Evolutionary conservation across 1,140 invertebrate species (phyloP).

Genomic region (Drosophila bipectinata): DNA sequence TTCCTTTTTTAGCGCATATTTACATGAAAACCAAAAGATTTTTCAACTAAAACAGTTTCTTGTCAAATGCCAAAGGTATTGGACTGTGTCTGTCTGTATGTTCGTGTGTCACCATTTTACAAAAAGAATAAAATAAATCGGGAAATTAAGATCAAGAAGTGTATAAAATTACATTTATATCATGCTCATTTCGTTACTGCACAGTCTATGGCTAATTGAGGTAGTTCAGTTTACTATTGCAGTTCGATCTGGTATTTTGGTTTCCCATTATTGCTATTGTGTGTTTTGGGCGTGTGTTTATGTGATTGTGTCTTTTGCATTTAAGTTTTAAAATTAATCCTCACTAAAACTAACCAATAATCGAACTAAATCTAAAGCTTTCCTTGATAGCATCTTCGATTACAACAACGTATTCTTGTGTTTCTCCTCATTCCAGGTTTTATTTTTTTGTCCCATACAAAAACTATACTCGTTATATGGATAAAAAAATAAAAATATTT

Average conservation of each 20-base stretch:
- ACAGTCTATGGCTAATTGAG: conserved; percentile 82
- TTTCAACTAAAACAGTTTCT: conserved; percentile 6
- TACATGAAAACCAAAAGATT: conserved; percentile 61
- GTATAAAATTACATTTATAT: conserved; percentile 12
- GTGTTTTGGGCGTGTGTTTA: conserved; percentile 11
- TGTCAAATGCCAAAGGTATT: conserved; percentile 45
- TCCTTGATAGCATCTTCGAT: conserved; percentile 73
- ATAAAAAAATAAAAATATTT: conserved; percentile 39
- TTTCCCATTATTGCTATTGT: conserved; percentile 58
- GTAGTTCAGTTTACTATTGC: conserved; percentile 84
- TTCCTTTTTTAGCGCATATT: conserved; percentile 65
- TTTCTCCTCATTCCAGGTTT: conserved; percentile 16
- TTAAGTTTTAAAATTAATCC: conserved; percentile 36
- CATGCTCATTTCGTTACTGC: conserved; percentile 50
- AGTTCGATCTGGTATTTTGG: conserved; percentile 65
- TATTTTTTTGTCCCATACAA: conserved; percentile 39
- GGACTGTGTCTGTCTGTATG: conserved; percentile 23
- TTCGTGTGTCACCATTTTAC: conserved; percentile 73
- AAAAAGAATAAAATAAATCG: conserved; percentile 41
- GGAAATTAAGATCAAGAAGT: conserved; percentile 16
- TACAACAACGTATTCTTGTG: conserved; percentile 47
- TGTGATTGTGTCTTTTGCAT: conserved; percentile 37
- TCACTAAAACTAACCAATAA: conserved; percentile 40
- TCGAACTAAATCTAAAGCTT: conserved; percentile 60
- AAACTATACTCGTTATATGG: conserved; percentile 35